These are phyloP conservation scores for Argyrosomus japonicus DNA, from an alignment of 2,113 vertebrate species.

Conservation along the genomic window DNA sequence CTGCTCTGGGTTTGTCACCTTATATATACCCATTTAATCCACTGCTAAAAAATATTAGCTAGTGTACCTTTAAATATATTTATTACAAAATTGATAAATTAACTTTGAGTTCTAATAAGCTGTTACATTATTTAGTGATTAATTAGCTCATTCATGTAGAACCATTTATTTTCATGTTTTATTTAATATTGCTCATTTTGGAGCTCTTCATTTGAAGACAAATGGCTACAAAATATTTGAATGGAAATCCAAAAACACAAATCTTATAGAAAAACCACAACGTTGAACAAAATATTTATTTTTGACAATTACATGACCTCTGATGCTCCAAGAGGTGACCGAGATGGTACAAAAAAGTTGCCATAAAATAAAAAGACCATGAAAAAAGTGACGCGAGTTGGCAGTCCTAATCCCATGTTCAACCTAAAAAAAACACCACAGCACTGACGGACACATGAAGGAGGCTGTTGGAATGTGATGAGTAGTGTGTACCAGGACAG, in stretches of 20 bases:
- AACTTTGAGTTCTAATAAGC: too few species aligned
- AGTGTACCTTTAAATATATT: too few species aligned
- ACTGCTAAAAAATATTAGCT: too few species aligned
- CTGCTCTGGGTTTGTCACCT: too few species aligned
- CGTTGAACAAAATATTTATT: slow-evolving; percentile 78
- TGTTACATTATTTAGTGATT: too few species aligned
- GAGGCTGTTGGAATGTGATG: slow-evolving; percentile 68
- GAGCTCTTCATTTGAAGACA: too few species aligned
- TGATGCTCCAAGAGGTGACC: slow-evolving; percentile 38
- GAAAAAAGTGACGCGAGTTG: slow-evolving; percentile 20
- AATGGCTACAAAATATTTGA: too few species aligned
- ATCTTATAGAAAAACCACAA: slow-evolving; percentile 23
- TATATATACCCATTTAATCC: too few species aligned
- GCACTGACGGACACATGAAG: slow-evolving; percentile 27
- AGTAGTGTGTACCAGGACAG: slow-evolving; percentile 35
- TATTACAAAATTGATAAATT: too few species aligned
- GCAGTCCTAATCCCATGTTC: slow-evolving; percentile 28
- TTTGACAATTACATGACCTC: slow-evolving; percentile 65
- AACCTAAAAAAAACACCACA: slow-evolving; percentile 32
- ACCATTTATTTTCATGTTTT: too few species aligned
- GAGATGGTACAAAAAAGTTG: slow-evolving; percentile 58
- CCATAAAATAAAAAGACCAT: slow-evolving; percentile 33
- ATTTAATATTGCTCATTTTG: too few species aligned
- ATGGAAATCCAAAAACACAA: not conserved
- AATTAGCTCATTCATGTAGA: too few species aligned